These are phyloP conservation scores for Apodemia hepburni DNA, from an alignment of 2,888 invertebrate genomes.

Conservation along the genomic window DNA sequence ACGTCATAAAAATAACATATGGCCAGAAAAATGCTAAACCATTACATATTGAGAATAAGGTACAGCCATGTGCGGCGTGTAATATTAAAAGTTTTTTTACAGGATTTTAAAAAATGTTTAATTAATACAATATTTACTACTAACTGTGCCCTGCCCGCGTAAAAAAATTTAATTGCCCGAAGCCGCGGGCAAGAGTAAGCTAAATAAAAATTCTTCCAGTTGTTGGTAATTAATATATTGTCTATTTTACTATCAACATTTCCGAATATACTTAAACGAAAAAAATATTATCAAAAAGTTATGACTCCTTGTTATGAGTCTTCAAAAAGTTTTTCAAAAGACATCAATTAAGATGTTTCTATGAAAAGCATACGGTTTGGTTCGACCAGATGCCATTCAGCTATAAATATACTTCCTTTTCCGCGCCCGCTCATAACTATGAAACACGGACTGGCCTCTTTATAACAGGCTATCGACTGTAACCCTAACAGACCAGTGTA, in stretches of 20 bases:
- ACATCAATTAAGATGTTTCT: slow-evolving; percentile 73
- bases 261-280: slow-evolving; percentile 37
- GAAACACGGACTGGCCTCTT: slow-evolving; percentile 63
- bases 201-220: too few species aligned
- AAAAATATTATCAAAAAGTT: slow-evolving; percentile 41
- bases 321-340: slow-evolving; percentile 58
- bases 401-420: slow-evolving; percentile 78
- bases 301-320: slow-evolving; percentile 48
- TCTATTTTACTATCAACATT: slow-evolving; percentile 29
- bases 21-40: too few species aligned
- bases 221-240: too few species aligned
- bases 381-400: slow-evolving; percentile 65
- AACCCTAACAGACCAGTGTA: slow-evolving; percentile 53
- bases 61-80: too few species aligned
- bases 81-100: too few species aligned
- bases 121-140: too few species aligned
- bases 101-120: too few species aligned
- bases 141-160: too few species aligned
- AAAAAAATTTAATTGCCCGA: too few species aligned
- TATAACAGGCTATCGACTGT: slow-evolving; percentile 70
- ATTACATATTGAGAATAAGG: too few species aligned
- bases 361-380: slow-evolving; percentile 57
- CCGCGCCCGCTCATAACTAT: slow-evolving; percentile 71
- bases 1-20: too few species aligned
- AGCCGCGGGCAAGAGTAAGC: too few species aligned